A percentile compares a stretch with the other conserved stretches of the same genome.
Evolutionary conservation across 30 jellyfish, hydroid and myxozoan genomes (phyloP).

Genomic region (Calvadosia cruxmelitensis): DNA sequence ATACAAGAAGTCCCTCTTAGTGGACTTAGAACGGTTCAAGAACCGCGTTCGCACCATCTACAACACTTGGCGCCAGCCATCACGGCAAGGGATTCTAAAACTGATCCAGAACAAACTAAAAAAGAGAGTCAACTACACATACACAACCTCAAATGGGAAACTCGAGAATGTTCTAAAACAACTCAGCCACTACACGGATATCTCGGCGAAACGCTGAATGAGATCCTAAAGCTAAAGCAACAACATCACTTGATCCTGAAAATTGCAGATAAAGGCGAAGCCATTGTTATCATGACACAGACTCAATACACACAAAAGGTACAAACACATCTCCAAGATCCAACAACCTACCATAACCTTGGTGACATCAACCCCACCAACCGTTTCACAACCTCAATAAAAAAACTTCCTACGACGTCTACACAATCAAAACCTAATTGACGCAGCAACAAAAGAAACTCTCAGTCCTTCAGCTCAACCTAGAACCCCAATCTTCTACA

Average conservation of each 20-base stretch:
- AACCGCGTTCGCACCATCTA: neutral
- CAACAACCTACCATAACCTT: neutral
- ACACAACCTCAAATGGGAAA: neutral
- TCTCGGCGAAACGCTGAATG: neutral
- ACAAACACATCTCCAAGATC: neutral
- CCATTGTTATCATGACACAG: neutral
- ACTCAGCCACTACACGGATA: neutral
- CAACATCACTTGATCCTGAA: neutral
- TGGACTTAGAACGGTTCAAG: neutral
- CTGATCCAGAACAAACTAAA: neutral
- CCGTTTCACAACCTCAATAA: neutral
- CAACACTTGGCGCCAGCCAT: neutral
- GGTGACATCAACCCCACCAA: neutral
- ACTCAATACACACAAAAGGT: neutral
- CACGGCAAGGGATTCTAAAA: neutral
- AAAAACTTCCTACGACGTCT: neutral
- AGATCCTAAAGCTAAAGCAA: neutral
- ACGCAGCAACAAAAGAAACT: neutral
- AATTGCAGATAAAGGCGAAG: neutral
- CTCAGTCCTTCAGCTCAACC: neutral
- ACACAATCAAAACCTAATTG: neutral
- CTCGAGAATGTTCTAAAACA: neutral
- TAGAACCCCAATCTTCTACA: neutral
- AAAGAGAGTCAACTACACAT: neutral
- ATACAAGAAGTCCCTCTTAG: neutral